Percentiles rank a stretch among this genome's conserved stretches.
Evolutionary conservation across 2,888 invertebrate species (phyloP).

Genomic region (Luperina nickerlii): DNA sequence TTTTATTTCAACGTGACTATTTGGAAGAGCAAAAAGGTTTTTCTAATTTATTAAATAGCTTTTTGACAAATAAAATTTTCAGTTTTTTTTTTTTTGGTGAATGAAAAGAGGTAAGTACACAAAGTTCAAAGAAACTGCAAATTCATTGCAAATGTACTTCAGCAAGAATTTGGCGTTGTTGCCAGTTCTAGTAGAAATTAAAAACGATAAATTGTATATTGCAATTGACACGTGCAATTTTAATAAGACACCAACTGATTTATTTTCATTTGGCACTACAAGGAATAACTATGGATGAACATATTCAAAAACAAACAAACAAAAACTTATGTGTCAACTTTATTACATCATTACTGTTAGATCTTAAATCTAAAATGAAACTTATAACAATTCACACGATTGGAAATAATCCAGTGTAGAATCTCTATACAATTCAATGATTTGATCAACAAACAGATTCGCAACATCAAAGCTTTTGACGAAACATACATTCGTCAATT

Average conservation of each 20-base stretch:
- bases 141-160: constrained; percentile 1
- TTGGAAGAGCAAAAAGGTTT: background rate
- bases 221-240: background rate
- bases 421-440: constrained; percentile 17
- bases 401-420: constrained; percentile 20
- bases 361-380: constrained; percentile 51
- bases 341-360: constrained; percentile 59
- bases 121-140: background rate
- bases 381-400: constrained; percentile 31
- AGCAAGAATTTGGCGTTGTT: no score
- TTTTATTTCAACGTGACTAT: constrained; percentile 7
- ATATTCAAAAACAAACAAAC: constrained; percentile 8
- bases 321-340: constrained; percentile 46
- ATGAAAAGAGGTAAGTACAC: no score
- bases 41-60: background rate
- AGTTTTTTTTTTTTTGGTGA: background rate
- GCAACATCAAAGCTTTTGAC: constrained; percentile 11
- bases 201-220: background rate
- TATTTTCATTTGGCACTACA: background rate
- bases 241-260: background rate
- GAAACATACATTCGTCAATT: constrained; percentile 7
- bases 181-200: background rate
- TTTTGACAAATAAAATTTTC: background rate
- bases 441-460: constrained; percentile 30
- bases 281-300: background rate